Percentiles rank a stretch among this genome's conserved stretches.
phyloP scores from a whole-genome alignment of 2,797 vertebrate genomes.

The Lutjanus campechanus region DNA sequence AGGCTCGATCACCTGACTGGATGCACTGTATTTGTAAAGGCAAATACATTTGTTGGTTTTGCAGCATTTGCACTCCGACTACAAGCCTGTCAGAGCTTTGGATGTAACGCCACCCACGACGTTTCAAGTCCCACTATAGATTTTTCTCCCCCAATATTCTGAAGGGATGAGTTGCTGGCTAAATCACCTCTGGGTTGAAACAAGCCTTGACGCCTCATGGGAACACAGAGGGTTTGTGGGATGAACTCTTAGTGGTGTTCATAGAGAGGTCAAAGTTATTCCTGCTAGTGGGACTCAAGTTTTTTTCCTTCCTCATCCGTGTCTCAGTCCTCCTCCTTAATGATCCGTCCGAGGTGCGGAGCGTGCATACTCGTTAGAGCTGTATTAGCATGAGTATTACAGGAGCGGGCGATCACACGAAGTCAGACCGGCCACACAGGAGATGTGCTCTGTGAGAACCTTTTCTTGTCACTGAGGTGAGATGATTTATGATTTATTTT shows the following conservation, averaged over 20 bases:
- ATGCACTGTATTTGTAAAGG: slow-evolving; percentile 66
- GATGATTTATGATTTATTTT: slow-evolving; percentile 89
- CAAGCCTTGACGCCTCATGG: slow-evolving; percentile 58
- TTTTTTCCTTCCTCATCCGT: slow-evolving; percentile 62
- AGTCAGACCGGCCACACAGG: slow-evolving; percentile 77
- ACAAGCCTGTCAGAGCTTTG: slow-evolving; percentile 60
- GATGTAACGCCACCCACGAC: slow-evolving; percentile 68
- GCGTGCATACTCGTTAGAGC: slow-evolving; percentile 70
- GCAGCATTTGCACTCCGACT: slow-evolving; percentile 72
- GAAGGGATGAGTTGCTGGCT: slow-evolving; percentile 67
- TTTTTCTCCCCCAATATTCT: slow-evolving; percentile 46
- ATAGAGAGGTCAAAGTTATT: slow-evolving; percentile 75
- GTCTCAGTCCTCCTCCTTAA: slow-evolving; percentile 70
- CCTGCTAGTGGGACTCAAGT: slow-evolving; percentile 53
- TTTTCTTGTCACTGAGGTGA: slow-evolving; percentile 78
- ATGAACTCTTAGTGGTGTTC: slow-evolving; percentile 70
- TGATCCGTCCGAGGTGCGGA: slow-evolving; percentile 60
- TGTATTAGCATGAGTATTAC: slow-evolving; percentile 77
- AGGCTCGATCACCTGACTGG: slow-evolving; percentile 77
- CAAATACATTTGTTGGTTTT: slow-evolving; percentile 73
- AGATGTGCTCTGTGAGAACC: slow-evolving; percentile 75
- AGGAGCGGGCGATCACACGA: slow-evolving; percentile 61
- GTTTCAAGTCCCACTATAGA: slow-evolving; percentile 62
- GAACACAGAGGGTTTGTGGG: slow-evolving; percentile 54
- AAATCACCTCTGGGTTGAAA: slow-evolving; percentile 76